Conservation (phyloP, 2,888 invertebrate genomes). For the Hofmannophila pseudospretella region DNA sequence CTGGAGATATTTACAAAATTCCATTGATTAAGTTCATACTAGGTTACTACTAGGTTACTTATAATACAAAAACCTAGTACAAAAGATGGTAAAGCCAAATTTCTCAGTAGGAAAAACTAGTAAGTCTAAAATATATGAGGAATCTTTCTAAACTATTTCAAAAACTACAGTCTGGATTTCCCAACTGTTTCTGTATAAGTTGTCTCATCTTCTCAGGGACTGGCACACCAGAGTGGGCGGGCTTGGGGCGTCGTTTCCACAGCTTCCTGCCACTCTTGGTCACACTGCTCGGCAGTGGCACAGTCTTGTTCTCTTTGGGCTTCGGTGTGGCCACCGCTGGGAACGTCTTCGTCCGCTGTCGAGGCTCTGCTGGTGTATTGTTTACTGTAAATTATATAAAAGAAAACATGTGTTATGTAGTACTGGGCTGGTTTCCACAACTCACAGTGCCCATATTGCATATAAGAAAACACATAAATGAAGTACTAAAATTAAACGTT, state of each 20-base stretch:
- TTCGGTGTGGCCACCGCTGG: constrained; percentile 45
- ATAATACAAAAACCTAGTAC: too few species aligned
- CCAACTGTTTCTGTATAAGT: constrained; percentile 38
- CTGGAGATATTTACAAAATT: too few species aligned
- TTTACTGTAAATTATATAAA: constrained; percentile 36
- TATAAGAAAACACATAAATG: too few species aligned
- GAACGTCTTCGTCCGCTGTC: constrained; percentile 40
- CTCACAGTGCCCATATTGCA: too few species aligned
- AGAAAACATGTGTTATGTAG: not conserved
- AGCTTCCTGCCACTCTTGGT: constrained; percentile 50
- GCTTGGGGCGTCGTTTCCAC: constrained; percentile 52
- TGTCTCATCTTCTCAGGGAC: constrained; percentile 62
- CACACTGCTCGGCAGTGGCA: constrained; percentile 33
- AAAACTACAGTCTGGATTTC: constrained; percentile 31
- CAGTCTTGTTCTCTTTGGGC: constrained; percentile 43
- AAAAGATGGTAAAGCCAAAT: too few species aligned
- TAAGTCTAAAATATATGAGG: too few species aligned
- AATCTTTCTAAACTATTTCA: too few species aligned
- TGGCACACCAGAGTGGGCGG: constrained; percentile 66
- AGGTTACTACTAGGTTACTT: too few species aligned
- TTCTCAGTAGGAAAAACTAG: too few species aligned
- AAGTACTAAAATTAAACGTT: too few species aligned
- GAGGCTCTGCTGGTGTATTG: constrained; percentile 19
- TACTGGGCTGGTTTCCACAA: too few species aligned
- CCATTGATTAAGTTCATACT: too few species aligned